Percentiles rank a stretch among this genome's conserved stretches.
Conservation (phyloP, 2,113 vertebrate genomes). For the Abramis brama region DNA sequence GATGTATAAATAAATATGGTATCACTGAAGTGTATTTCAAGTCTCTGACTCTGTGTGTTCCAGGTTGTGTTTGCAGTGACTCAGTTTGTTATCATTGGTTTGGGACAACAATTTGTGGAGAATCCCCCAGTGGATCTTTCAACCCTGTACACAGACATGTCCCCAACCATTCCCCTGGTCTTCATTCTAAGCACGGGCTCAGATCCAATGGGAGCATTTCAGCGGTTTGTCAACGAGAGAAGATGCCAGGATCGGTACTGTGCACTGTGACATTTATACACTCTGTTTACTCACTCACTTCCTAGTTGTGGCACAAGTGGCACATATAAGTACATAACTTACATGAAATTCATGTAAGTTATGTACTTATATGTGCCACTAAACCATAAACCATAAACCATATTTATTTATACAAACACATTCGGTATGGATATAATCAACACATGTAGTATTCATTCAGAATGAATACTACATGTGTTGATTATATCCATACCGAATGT, state of each 20-base stretch:
- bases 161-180: constrained; percentile 75
- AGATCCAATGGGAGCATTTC: constrained; percentile 84
- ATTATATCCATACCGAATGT: background rate
- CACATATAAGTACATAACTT: background rate
- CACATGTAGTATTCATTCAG: no score
- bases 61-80: constrained; percentile 81
- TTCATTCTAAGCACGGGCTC: constrained; percentile 86
- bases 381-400: no score
- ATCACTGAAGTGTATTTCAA: background rate
- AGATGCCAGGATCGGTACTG: constrained; percentile 78
- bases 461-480: background rate
- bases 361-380: no score
- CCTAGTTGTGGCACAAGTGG: background rate
- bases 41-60: constrained; percentile 16
- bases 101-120: constrained; percentile 82
- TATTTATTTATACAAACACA: no score
- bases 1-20: background rate
- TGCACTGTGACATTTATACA: constrained; percentile 4
- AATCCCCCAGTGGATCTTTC: constrained; percentile 81
- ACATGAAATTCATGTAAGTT: no score
- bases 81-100: constrained; percentile 79
- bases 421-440: no score
- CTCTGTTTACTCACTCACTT: background rate
- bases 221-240: constrained; percentile 81
- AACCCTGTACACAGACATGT: constrained; percentile 82